Evolutionary conservation across 2,113 vertebrate genomes (phyloP).

Genomic region (Phyllostomus discolor): DNA sequence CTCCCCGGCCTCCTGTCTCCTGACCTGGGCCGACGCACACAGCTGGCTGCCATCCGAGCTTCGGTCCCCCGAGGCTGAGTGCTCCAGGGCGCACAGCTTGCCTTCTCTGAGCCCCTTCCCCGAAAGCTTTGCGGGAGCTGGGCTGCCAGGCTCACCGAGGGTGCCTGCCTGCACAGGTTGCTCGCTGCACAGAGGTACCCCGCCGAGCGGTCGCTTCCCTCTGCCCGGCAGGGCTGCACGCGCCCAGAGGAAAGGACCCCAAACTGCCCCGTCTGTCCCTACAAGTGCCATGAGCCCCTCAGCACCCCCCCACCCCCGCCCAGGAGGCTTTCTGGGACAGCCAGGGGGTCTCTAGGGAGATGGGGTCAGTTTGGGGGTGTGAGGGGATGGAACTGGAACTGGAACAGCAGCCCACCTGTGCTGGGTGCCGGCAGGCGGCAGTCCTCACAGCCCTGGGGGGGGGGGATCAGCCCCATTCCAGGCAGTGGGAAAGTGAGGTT

Average conservation of each 20-base stretch:
- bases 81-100: too few relatives aligned
- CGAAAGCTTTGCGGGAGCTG: neutral
- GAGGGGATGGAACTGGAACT: too few relatives aligned
- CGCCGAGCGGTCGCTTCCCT: neutral
- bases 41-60: neutral
- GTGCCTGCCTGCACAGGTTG: neutral
- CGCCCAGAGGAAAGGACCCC: neutral
- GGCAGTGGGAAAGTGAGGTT: neutral
- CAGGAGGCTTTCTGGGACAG: neutral
- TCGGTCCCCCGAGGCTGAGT: neutral
- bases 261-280: neutral
- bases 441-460: too few relatives aligned
- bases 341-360: neutral
- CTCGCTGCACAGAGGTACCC: neutral
- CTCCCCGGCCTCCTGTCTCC: neutral
- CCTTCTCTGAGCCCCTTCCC: neutral
- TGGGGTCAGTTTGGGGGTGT: neutral
- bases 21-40: neutral
- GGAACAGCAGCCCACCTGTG: too few relatives aligned
- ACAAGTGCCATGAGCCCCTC: neutral
- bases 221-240: neutral
- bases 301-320: neutral
- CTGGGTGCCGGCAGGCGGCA: accelerated
- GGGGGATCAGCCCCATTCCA: neutral
- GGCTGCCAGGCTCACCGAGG: neutral